Conservation (phyloP, 2,113 vertebrate genomes). For the Spea multiplicata region DNA sequence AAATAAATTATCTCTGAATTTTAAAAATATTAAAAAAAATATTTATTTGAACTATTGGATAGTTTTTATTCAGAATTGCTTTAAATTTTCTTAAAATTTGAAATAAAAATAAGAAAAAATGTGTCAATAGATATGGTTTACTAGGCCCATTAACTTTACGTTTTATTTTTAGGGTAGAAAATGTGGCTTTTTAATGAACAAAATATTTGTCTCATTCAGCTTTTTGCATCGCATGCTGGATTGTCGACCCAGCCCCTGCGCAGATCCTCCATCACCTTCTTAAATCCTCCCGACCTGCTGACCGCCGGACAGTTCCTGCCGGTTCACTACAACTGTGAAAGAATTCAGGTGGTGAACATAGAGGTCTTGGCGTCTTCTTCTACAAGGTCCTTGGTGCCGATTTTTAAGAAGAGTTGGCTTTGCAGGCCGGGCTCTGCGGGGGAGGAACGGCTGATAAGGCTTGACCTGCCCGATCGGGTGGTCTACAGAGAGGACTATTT, state of each 20-base stretch:
- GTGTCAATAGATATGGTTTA: too few relatives aligned
- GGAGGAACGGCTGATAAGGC: slow-evolving; percentile 47
- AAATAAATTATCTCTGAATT: too few relatives aligned
- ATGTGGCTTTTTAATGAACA: too few relatives aligned
- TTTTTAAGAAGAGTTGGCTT: slow-evolving; percentile 60
- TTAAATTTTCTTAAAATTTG: too few relatives aligned
- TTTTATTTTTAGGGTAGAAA: too few relatives aligned
- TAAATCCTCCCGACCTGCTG: slow-evolving; percentile 64
- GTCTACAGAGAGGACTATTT: slow-evolving; percentile 68
- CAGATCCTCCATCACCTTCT: slow-evolving; percentile 43
- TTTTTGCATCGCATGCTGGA: background rate
- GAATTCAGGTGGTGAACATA: slow-evolving; percentile 56
- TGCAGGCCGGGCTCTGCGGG: slow-evolving; percentile 55
- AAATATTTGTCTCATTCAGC: background rate
- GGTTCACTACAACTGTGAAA: slow-evolving; percentile 63
- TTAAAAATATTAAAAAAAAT: too few relatives aligned
- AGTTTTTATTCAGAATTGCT: too few relatives aligned
- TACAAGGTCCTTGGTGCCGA: slow-evolving; percentile 48
- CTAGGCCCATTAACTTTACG: too few relatives aligned
- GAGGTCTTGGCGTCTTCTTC: slow-evolving; percentile 63
- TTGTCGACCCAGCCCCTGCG: background rate
- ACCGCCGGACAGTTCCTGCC: slow-evolving; percentile 51
- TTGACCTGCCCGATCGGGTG: slow-evolving; percentile 70
- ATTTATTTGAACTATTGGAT: too few relatives aligned
- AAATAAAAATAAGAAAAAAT: too few relatives aligned